These are phyloP conservation scores for Hydrophis major DNA, from an alignment of 2,797 vertebrate genomes.

Conservation along the genomic window DNA sequence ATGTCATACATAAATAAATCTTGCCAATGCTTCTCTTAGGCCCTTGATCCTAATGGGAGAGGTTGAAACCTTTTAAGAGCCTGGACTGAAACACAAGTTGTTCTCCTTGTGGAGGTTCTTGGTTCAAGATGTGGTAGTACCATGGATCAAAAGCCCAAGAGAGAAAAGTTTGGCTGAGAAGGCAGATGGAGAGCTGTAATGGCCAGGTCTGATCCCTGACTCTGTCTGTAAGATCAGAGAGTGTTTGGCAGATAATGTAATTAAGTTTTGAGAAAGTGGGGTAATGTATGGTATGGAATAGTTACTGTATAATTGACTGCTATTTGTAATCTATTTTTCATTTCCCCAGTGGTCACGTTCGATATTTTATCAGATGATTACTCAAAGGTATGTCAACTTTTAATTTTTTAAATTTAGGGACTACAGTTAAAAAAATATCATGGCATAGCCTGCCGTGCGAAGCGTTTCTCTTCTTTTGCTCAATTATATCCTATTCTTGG, in stretches of 20 bases:
- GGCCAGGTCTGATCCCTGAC: background rate
- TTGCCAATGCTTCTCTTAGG: background rate
- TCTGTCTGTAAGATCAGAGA: background rate
- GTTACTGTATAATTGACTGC: slow-evolving; percentile 25
- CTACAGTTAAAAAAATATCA: slow-evolving; percentile 24
- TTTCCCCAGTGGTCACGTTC: slow-evolving; percentile 87
- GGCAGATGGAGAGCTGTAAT: background rate
- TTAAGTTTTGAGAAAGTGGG: background rate
- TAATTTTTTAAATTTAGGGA: slow-evolving; percentile 19
- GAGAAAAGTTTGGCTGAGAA: background rate
- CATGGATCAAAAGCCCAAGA: background rate
- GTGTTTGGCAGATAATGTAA: background rate
- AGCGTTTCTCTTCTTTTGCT: background rate
- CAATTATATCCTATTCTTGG: background rate
- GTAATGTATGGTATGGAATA: slow-evolving; percentile 34
- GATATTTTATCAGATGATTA: slow-evolving; percentile 97
- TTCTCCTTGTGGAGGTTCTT: background rate
- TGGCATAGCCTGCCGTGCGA: background rate
- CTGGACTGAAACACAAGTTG: background rate
- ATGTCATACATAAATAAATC: background rate
- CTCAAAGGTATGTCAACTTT: slow-evolving; percentile 86
- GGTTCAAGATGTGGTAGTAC: background rate
- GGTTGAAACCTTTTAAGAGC: background rate
- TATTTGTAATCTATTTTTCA: slow-evolving; percentile 55
- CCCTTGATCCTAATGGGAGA: background rate